A percentile compares a stretch with the other conserved stretches of the same genome.
phyloP scores from a whole-genome alignment of 2,113 vertebrate genomes.

The Chaenogobius annularis region DNA sequence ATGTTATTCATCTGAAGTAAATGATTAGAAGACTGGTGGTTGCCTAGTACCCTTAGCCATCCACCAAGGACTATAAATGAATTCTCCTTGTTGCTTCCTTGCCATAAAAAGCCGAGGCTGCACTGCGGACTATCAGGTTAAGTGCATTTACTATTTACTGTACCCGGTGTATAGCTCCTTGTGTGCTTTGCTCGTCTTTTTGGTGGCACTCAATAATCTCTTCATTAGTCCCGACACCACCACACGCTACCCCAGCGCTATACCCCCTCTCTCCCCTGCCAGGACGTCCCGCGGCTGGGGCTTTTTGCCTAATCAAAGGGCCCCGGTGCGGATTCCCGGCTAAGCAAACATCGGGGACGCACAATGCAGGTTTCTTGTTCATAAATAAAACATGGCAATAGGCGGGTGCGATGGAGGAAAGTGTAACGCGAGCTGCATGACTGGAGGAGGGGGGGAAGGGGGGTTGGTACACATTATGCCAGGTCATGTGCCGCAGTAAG shows the following conservation, averaged over 20 bases:
- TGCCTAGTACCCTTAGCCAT: constrained; percentile 77
- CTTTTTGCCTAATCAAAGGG: constrained; percentile 81
- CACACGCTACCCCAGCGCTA: constrained; percentile 52
- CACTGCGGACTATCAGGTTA: constrained; percentile 48
- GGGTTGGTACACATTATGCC: constrained; percentile 1
- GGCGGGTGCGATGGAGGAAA: constrained; percentile 45
- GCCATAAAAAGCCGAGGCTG: constrained; percentile 76
- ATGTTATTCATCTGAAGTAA: constrained; percentile 56
- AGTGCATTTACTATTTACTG: constrained; percentile 48
- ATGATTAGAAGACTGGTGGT: constrained; percentile 39
- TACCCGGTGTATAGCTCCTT: constrained; percentile 38
- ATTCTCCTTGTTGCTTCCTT: constrained; percentile 77
- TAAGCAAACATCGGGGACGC: constrained; percentile 76
- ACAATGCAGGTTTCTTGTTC: constrained; percentile 75
- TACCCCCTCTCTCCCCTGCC: constrained; percentile 19
- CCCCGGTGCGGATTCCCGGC: constrained; percentile 70
- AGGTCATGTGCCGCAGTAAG: constrained; percentile 1
- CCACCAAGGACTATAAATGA: constrained; percentile 88
- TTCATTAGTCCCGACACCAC: constrained; percentile 66
- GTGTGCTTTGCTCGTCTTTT: constrained; percentile 56
- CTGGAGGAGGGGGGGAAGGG: background rate
- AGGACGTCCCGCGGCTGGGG: constrained; percentile 70
- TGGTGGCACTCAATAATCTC: constrained; percentile 81
- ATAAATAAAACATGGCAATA: constrained; percentile 76
- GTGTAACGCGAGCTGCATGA: constrained; percentile 43